These are phyloP conservation scores for Watersipora subatra DNA, from an alignment of 1,140 invertebrate genomes.

Conservation along the genomic window DNA sequence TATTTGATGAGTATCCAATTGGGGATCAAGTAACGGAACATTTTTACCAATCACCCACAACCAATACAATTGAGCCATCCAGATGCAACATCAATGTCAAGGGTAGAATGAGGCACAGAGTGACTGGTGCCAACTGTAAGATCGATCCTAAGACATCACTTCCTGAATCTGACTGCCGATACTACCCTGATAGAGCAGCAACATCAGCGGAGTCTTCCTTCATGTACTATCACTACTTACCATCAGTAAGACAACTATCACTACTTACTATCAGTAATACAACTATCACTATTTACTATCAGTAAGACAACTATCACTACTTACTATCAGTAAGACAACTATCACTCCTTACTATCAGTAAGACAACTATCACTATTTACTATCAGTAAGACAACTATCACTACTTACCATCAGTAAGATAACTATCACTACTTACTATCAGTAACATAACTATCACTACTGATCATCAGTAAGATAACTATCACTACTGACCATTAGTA, in stretches of 20 bases:
- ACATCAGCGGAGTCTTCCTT: neutral
- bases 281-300: slow-evolving; percentile 1
- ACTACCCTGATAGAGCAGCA: neutral
- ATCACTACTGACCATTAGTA: neutral
- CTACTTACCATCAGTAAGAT: neutral
- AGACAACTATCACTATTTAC: neutral
- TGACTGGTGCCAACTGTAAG: slow-evolving; percentile 1
- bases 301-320: neutral
- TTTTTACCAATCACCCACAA: slow-evolving; percentile 1
- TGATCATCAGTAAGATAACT: neutral
- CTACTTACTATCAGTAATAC: slow-evolving; percentile 1
- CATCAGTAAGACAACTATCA: slow-evolving; percentile 2
- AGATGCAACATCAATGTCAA: slow-evolving; percentile 1
- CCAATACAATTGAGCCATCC: neutral
- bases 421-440: neutral
- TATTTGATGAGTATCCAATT: slow-evolving; percentile 26
- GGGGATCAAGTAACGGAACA: neutral
- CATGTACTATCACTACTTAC: slow-evolving; percentile 5
- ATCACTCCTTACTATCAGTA: neutral
- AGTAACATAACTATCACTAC: neutral
- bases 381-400: neutral
- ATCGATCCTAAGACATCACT: slow-evolving; percentile 1
- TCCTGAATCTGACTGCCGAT: slow-evolving; percentile 4
- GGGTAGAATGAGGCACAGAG: neutral
- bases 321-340: neutral